Conservation (phyloP, 2,113 vertebrate genomes). For the Zosterops hypoxanthus region DNA sequence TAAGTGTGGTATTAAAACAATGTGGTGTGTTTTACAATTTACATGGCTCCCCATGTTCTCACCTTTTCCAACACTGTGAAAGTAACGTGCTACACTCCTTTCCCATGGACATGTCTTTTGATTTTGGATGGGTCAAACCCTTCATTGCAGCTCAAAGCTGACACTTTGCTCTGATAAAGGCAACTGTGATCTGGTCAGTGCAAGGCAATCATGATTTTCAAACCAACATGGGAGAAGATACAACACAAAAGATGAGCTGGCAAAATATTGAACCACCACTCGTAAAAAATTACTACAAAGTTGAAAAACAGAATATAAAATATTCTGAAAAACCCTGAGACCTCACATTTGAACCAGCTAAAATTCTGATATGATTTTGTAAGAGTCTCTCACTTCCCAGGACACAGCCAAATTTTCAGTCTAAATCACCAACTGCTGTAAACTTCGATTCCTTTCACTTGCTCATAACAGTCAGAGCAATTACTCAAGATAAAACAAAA, state of each 20-base stretch:
- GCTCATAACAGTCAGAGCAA: not conserved
- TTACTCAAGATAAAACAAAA: not conserved
- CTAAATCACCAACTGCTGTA: fast-evolving
- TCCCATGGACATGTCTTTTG: not conserved
- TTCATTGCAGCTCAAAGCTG: not conserved
- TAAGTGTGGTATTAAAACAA: not conserved
- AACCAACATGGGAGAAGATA: not conserved
- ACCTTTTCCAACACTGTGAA: not conserved
- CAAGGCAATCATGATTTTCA: not conserved
- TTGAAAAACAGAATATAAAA: not conserved
- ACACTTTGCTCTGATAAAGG: not conserved
- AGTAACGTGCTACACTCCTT: not conserved
- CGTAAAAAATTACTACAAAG: not conserved
- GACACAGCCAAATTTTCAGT: not conserved
- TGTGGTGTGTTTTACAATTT: not conserved
- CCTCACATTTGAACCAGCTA: not conserved
- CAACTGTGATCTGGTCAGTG: not conserved
- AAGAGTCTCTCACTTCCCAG: not conserved
- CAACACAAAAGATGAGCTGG: not conserved
- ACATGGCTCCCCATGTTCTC: not conserved
- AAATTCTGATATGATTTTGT: not conserved
- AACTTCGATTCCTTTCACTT: not conserved
- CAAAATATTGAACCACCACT: not conserved
- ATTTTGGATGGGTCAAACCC: not conserved
- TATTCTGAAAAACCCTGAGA: not conserved